Base-by-base conservation (phyloP, 1,140 invertebrate species). In the Tetragnatha versicolor region DNA sequence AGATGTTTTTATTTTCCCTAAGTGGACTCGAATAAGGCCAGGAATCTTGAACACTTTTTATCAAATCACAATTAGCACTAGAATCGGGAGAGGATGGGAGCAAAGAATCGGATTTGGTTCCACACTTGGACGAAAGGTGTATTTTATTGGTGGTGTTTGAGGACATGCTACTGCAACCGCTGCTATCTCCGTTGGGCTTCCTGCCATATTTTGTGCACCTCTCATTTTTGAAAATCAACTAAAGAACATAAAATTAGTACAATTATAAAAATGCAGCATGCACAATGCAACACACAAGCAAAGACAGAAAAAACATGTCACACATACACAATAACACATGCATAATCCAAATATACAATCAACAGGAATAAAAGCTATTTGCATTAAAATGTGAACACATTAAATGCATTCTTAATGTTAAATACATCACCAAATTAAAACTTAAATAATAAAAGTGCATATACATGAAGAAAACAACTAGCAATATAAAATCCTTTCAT, bases 101-200 rank as follows among this genome's bases (percentile, higher is more conserved):
- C 17, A 33, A 29, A 27, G 66, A 66, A 77, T 77, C 73, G 29
- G 73, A 77, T 66, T 77, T 61, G 37, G 73, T 66, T 51, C 73
- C 63, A 53, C 60, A 77, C 42, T 66, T 58, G 25, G 55, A 77
- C 51, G 73, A 77, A 25, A 66, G 47, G 6, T 77, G 73, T 7
- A 77, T 53, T 65, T 61, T 17, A 25, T 55, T 58, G 14, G 72
- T 75, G 22, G 72, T 51, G 22, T 75, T 77, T 77, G 73, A 77
- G 10, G 73, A 66, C 73, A 77, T 77, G 37, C 73, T 77, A 51
- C 73, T 77, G 51, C 73, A 77, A 42, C 73, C 73, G 66, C 73
- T 77, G 73, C 73, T 77, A 20, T 77, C 73, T 35, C 73, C 73
- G 66, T 61, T 77, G 22, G 73, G 63, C 45, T 77, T 77, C 33